phyloP scores from a whole-genome alignment of 2,113 vertebrate species.

The Abramis brama region DNA sequence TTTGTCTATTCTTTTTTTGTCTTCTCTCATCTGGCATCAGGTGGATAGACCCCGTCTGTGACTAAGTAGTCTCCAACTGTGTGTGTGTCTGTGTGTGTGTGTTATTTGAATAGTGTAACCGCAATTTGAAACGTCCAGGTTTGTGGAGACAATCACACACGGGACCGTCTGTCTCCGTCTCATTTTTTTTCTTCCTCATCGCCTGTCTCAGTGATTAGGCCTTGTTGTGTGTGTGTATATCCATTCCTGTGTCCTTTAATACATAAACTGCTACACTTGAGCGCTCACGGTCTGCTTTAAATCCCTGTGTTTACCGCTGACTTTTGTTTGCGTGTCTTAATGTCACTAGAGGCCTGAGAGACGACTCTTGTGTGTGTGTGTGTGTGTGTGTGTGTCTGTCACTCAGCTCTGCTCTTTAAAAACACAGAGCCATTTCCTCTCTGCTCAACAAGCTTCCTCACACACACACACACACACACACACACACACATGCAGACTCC shows the following conservation, averaged over 20 bases:
- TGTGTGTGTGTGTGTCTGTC: conserved; percentile 14
- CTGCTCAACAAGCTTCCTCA: conserved; percentile 25
- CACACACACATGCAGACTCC: conserved; percentile 41
- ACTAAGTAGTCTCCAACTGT: conserved; percentile 28
- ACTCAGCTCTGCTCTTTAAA: conserved; percentile 56
- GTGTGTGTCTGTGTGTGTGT: conserved; percentile 23
- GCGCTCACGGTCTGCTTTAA: conserved; percentile 64
- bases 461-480: conserved; percentile 27
- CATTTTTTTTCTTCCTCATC: conserved; percentile 4
- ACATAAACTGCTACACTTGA: conserved; percentile 69
- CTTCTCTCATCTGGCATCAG: conserved; percentile 27
- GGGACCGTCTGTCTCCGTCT: conserved; percentile 1
- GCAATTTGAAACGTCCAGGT: conserved; percentile 17
- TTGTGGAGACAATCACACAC: conserved; percentile 8
- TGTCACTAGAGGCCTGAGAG: conserved; percentile 64
- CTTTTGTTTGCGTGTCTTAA: conserved; percentile 67
- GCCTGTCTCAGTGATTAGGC: not conserved
- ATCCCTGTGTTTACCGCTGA: conserved; percentile 72
- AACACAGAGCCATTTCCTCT: conserved; percentile 27
- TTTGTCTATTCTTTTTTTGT: conserved; percentile 20
- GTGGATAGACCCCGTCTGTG: conserved; percentile 25
- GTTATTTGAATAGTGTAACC: conserved; percentile 17
- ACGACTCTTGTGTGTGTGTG: conserved; percentile 54
- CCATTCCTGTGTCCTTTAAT: conserved; percentile 62
- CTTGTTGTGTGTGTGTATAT: conserved; percentile 47